Base-by-base conservation (phyloP, 2,888 invertebrate genomes). In the Diploptera punctata region DNA sequence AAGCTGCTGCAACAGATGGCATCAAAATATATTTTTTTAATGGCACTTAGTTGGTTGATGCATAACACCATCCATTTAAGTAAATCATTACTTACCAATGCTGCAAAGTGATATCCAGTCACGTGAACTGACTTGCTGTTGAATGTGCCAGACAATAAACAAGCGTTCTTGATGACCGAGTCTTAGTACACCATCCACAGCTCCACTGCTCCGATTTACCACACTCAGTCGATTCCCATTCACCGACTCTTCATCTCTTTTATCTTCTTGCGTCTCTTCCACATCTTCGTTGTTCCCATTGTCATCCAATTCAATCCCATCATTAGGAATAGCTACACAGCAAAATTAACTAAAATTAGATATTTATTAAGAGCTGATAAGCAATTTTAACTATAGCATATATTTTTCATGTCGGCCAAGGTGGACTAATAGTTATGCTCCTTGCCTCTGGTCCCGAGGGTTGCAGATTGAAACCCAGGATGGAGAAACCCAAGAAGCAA, bases 91-190 rank as follows among this genome's bases (percentile, higher is more conserved):
- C 73, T 72, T 26, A 75, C 75, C 72, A 19, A 72, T 38, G 31
- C 67, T 68, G 71, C 73, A 74, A 13, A 75, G 72, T 0, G 75
- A 71, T 26, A 75, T 75, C 73, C 72, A 73, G 54, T 75, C 75
- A 5, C 38, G 57, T 10, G 43, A 47, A 67, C 70, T 73, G 54
- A 73, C 73, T 19, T 68, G 73, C 24, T 75, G 69, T 21, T 65
- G 47, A 3, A 75, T 73, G 57, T 72, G 68, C 75, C 75, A 75
- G 33, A 73, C 73, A 29, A 75, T 31, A 54, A 71, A 71, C 21
- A 73, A 68, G n/a, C 71, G 62, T 24, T 75, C 68, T 24, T 73
- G 71, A 5, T 71, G 71, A 21, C 74, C 68, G 10, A 54, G 52
- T 16, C 74, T 47, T 38, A 68, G 31, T 10, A 74, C 71, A 47